Conservation (phyloP, 1,140 invertebrate species). For the Euura saliciscinereae region DNA sequence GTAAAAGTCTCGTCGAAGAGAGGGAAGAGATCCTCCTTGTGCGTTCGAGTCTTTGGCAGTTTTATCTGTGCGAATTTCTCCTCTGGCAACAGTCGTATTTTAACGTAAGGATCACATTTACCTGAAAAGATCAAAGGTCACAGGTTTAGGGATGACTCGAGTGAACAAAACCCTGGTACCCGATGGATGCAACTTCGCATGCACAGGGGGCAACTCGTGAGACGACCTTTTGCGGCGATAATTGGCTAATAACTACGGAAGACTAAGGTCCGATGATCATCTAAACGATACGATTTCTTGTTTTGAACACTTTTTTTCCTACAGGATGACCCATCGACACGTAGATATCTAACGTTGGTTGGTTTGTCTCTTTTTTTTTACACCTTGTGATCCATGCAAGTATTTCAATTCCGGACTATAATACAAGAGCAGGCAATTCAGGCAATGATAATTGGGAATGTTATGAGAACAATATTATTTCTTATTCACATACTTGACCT, state of each 20-base stretch:
- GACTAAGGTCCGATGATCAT: not conserved
- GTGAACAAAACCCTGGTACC: constrained; percentile 22
- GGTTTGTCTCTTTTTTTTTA: no score
- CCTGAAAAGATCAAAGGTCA: constrained; percentile 54
- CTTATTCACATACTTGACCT: constrained; percentile 53
- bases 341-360: not conserved
- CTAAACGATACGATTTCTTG: no score
- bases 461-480: not conserved
- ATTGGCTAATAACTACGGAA: not conserved
- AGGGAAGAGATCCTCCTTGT: constrained; percentile 92
- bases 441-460: not conserved
- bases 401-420: constrained; percentile 3
- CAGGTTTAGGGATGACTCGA: not conserved
- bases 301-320: not conserved
- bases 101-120: constrained; percentile 89
- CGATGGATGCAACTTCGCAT: constrained; percentile 25
- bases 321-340: not conserved
- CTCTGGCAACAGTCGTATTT: constrained; percentile 83
- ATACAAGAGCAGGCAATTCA: constrained; percentile 26
- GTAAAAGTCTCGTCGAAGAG: constrained; percentile 93
- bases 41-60: constrained; percentile 84
- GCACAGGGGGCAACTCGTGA: constrained; percentile 31
- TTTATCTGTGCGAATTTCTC: constrained; percentile 78
- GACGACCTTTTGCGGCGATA: constrained; percentile 5
- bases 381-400: not conserved